Conservation (phyloP, 1,140 invertebrate genomes). For the Asbolus verrucosus region DNA sequence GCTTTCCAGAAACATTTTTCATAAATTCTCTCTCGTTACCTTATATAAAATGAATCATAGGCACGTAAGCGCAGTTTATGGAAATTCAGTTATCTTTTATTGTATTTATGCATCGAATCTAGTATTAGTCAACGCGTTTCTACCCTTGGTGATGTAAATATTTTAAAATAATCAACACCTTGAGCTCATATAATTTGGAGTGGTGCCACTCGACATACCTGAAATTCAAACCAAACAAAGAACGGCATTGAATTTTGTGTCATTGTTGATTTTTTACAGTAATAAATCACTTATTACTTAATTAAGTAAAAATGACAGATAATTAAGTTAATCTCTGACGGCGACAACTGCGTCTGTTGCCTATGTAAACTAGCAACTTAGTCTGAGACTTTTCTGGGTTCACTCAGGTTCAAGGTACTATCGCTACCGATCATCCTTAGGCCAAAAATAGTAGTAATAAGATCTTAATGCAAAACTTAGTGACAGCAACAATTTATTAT, state of each 20-base stretch:
- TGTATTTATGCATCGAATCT: neutral
- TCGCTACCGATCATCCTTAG: slow-evolving; percentile 13
- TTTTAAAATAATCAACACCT: slow-evolving; percentile 14
- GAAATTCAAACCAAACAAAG: slow-evolving; percentile 1
- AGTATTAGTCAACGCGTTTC: neutral
- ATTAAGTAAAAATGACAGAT: neutral
- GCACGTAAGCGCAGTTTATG: no score
- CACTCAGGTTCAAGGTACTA: slow-evolving; percentile 18
- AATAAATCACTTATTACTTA: neutral
- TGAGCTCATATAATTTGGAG: neutral
- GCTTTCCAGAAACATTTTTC: no score
- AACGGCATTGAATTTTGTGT: neutral
- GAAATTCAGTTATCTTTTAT: slow-evolving; percentile 5
- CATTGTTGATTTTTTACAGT: neutral
- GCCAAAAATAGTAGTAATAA: slow-evolving; percentile 25
- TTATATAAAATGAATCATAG: no score
- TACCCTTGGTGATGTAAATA: slow-evolving; percentile 6
- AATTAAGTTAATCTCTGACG: slow-evolving; percentile 4
- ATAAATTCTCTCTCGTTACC: no score
- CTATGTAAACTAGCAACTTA: neutral
- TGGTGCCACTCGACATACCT: neutral
- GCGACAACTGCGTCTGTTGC: no score
- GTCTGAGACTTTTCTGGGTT: slow-evolving; percentile 5
- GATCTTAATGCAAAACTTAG: slow-evolving; percentile 2
- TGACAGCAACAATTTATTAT: neutral